Conservation (phyloP, 2,113 vertebrate genomes). For the Zosterops borbonicus region DNA sequence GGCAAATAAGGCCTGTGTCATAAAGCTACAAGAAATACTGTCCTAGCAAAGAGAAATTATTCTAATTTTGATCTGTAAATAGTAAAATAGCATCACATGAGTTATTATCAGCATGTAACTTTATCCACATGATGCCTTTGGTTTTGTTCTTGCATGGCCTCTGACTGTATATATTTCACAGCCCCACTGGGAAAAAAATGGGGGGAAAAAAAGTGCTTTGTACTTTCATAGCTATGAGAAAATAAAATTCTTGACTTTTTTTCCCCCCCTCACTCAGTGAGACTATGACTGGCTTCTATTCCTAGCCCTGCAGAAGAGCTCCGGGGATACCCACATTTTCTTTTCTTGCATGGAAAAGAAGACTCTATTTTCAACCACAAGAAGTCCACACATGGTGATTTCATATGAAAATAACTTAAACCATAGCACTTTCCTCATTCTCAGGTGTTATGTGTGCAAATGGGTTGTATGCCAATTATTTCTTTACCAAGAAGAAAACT, state of each 20-base stretch:
- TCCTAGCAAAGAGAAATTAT: background rate
- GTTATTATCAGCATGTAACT: slow-evolving; percentile 35
- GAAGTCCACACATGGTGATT: slow-evolving; percentile 27
- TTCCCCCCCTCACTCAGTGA: background rate
- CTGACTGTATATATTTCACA: slow-evolving; percentile 7
- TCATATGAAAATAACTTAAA: slow-evolving; percentile 53
- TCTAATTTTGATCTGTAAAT: slow-evolving; percentile 34
- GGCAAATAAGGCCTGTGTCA: background rate
- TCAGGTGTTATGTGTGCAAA: background rate
- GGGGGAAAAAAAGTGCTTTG: background rate
- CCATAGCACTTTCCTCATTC: background rate
- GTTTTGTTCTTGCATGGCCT: slow-evolving; percentile 39
- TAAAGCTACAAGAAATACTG: slow-evolving; percentile 6
- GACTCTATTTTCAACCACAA: slow-evolving; percentile 41
- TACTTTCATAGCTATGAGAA: slow-evolving; percentile 40
- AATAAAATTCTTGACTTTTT: background rate
- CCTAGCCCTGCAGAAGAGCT: slow-evolving; percentile 6
- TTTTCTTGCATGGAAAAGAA: slow-evolving; percentile 23
- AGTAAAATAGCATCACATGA: slow-evolving; percentile 25
- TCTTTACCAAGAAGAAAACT: slow-evolving; percentile 39
- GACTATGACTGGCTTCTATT: background rate
- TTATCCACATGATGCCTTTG: background rate
- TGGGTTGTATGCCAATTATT: background rate
- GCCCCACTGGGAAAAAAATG: background rate
- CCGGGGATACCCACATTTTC: background rate